Base-by-base conservation (phyloP, 2,888 invertebrate species). In the Rhingia campestris region DNA sequence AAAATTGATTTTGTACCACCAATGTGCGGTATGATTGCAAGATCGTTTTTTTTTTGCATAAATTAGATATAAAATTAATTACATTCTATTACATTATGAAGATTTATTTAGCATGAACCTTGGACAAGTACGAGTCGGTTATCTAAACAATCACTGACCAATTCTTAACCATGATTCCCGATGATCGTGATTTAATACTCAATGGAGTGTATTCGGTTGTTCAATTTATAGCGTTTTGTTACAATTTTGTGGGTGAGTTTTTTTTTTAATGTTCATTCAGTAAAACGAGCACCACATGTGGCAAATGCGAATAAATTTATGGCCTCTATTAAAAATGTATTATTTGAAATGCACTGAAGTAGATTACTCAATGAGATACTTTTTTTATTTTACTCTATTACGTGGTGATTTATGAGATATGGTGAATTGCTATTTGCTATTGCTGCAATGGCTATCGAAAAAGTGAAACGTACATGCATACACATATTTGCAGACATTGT, bases 1-100 rank as follows among this genome's bases (percentile, higher is more conserved):
- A 81, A 81, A 81, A 74, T 81, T 56, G 63, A 81, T 81, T 81
- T 51, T 51, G 37, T 51, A 43, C 56, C 51, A 53, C 32, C 49
- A n/a, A 39, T 54, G 79, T 59, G 61, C 58, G 37, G 47, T 64
- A 64, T 73, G 37, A 14, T 4, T 67, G 54, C 14, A 0, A 39
- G 30, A 4, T 43, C 4, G 37, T 59, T 58, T 77, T 47, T 64
- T 47, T 56, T 63, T n/a, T 32, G 22, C 22, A 22, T 22, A 49
- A 77, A 70, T 70, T 63, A 64, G 37, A 7, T 70, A 63, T 43
- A 64, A 39, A 79, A 79, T 72, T 72, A 79, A 72, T 79, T 45
- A 45, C 58, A 39, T 37, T 41, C 33, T 39, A 59, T 49, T 37
- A 2, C 3, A 6, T 4, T 12, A 5, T 64, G 58, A 64, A 41